Percentiles rank a stretch among this genome's conserved stretches.
These are phyloP conservation scores for Phylloscopus whistleri DNA, from an alignment of 2,113 vertebrate species.

Conservation along the genomic window DNA sequence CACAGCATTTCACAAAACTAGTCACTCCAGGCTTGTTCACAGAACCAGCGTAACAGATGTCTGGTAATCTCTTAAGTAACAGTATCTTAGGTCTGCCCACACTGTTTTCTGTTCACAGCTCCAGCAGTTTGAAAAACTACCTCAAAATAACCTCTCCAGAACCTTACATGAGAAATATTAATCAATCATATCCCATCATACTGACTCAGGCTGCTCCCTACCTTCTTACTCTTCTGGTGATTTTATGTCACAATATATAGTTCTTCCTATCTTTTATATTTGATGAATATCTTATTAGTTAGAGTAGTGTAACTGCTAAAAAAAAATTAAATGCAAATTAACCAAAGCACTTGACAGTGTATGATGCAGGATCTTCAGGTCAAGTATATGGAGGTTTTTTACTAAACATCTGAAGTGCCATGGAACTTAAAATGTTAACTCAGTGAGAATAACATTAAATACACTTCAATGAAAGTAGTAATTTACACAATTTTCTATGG, in stretches of 20 bases:
- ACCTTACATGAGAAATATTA: not conserved
- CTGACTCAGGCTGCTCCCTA: not conserved
- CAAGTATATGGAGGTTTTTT: not conserved
- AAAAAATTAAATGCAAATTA: not conserved
- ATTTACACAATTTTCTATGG: not conserved
- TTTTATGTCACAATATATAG: not conserved
- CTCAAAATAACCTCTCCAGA: constrained; percentile 4
- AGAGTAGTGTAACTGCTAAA: not conserved
- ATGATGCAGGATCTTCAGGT: not conserved
- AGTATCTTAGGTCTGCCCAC: constrained; percentile 38
- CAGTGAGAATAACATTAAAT: not conserved
- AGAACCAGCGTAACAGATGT: constrained; percentile 20
- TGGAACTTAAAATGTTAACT: not conserved
- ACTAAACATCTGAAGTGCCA: not conserved
- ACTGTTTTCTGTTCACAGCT: not conserved
- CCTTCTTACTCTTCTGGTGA: not conserved
- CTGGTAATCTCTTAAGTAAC: constrained; percentile 53
- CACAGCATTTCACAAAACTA: not conserved
- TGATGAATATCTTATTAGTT: not conserved
- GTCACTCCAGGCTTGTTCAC: not conserved
- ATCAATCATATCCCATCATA: not conserved
- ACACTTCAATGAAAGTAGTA: not conserved
- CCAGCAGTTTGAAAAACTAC: not conserved
- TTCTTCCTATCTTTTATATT: not conserved
- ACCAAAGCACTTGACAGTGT: not conserved